Evolutionary conservation across 64 coral and sea anemone genomes (phyloP).

Genomic region (Pocillopora verrucosa): DNA sequence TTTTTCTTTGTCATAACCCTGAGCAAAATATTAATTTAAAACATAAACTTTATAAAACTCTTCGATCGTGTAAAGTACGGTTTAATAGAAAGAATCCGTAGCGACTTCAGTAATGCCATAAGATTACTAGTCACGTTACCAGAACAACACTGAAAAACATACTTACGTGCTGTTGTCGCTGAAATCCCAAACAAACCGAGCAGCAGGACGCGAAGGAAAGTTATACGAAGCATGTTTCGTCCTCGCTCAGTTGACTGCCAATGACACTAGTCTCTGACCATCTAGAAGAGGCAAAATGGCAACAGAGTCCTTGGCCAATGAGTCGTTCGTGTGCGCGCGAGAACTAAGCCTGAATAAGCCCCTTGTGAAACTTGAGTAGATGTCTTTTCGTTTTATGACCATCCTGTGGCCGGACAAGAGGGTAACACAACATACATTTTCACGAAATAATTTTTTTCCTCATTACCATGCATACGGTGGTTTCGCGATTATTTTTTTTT

Average conservation of each 20-base stretch:
- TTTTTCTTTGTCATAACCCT: no score
- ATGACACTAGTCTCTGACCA: slow-evolving; percentile 13
- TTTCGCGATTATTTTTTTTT: background rate
- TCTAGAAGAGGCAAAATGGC: background rate
- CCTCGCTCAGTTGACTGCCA: background rate
- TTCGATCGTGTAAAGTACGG: no score
- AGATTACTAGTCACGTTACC: background rate
- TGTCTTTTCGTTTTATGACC: background rate
- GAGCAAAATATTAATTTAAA: no score
- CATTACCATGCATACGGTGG: background rate
- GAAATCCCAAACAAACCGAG: background rate
- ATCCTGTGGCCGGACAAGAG: no score
- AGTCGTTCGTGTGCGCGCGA: background rate
- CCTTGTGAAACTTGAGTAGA: background rate
- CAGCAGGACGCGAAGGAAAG: background rate
- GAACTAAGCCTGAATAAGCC: background rate
- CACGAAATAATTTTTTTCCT: background rate
- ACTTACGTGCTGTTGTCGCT: slow-evolving; percentile 1
- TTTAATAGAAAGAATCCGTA: no score
- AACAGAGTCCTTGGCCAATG: background rate
- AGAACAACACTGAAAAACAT: background rate
- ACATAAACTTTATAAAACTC: no score
- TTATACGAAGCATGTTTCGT: background rate
- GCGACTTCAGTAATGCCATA: background rate
- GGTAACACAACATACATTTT: background rate